Base-by-base conservation (phyloP, 2,797 vertebrate species). In the Oryzias dopingdopingensis region DNA sequence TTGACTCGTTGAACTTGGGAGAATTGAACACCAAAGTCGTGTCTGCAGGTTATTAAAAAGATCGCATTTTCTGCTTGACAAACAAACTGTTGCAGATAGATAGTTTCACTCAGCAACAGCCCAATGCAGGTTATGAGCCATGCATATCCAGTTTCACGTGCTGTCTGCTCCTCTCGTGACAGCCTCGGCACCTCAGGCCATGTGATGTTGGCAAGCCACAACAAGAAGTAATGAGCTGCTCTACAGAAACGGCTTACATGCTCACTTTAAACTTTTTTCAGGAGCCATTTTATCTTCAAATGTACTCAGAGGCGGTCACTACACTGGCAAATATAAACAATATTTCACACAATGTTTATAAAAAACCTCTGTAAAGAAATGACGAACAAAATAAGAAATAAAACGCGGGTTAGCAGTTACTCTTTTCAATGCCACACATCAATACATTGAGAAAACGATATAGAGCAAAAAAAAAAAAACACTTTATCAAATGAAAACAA, bases 201-300 rank as follows among this genome's bases (percentile, higher is more conserved):
- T 76, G 67, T 57, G 17, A 40, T 73, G 71, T 54, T 77, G 78
- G 83, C 84, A 77, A 79, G 83, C 80, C 73, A 64, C 70, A 73
- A 84, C 86, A 82, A 69, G 80, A 84, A 51, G 50, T 65, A 72
- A 87, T 88, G 84, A 89, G 83, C 81, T 80, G 74, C 61, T 72
- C 68, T 4, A n/a, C 6, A 82, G 77, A 87, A 88, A 86, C 59
- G 68, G 88, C 90, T 90, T 88, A 90, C 74, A 78, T 5, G 60
- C 72, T 79, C 44, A 53, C 32, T 37, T 37, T 10, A 37, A 37
- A 37, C 49, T 76, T 76, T 45, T 70, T 54, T 53, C 45, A 46
- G 65, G 67, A 68, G 68, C 48, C 42, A 0, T 65, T 69, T 32
- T 52, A 52, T 71, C 58, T 84, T 63, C 51, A 12, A 37, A 13